phyloP scores from a whole-genome alignment of 2,888 invertebrate species.

The Spicauda simplicius region DNA sequence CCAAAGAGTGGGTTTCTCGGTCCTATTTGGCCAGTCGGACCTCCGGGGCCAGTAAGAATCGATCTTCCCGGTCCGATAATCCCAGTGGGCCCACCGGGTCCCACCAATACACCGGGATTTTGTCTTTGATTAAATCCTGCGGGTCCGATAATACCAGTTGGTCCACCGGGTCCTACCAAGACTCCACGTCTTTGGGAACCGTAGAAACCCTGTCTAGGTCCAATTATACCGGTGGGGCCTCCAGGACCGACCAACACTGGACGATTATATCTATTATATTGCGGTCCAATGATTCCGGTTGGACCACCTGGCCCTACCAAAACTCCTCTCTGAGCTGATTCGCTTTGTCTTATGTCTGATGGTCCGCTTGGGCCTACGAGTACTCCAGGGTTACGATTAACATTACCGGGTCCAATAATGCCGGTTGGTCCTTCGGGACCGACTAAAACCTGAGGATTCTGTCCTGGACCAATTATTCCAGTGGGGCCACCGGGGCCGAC shows the following conservation, averaged over 20 bases:
- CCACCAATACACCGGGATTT: conserved; percentile 60
- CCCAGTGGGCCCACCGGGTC: conserved; percentile 69
- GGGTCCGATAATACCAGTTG: conserved; percentile 58
- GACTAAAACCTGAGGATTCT: conserved; percentile 56
- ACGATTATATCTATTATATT: conserved; percentile 37
- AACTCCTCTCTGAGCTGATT: conserved; percentile 53
- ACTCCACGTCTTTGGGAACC: conserved; percentile 42
- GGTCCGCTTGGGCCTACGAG: conserved; percentile 74
- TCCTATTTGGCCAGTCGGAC: conserved; percentile 68
- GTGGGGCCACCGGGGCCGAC: conserved; percentile 76
- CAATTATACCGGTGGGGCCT: conserved; percentile 69
- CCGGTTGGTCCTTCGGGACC: conserved; percentile 64
- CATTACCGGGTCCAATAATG: conserved; percentile 45
- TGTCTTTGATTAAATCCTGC: conserved; percentile 46
- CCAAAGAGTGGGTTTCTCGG: conserved; percentile 68
- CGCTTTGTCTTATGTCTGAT: conserved; percentile 48
- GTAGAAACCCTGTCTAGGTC: conserved; percentile 39
- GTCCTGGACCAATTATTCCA: conserved; percentile 38
- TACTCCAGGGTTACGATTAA: conserved; percentile 49
- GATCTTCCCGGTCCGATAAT: conserved; percentile 52
- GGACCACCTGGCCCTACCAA: conserved; percentile 79
- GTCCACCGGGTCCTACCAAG: conserved; percentile 59
- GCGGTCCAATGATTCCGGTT: conserved; percentile 69
- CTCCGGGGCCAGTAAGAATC: conserved; percentile 81
- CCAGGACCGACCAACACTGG: conserved; percentile 69